Percentiles rank a stretch among this genome's conserved stretches.
Evolutionary conservation across 2,113 vertebrate genomes (phyloP).

Genomic region (Gobiocypris rarus): DNA sequence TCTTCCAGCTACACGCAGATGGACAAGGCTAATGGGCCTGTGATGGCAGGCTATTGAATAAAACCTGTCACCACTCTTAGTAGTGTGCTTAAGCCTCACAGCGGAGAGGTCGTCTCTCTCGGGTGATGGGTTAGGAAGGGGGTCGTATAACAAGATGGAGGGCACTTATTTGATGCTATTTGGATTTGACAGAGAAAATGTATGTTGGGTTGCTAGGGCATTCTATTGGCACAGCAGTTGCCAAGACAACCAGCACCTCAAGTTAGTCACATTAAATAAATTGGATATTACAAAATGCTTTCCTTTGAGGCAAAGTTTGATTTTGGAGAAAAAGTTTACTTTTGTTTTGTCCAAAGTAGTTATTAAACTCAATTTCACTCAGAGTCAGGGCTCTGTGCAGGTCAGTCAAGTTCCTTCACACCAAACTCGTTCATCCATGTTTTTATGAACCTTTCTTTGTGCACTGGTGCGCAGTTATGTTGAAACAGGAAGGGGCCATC

Average conservation of each 20-base stretch:
- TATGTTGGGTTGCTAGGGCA: neutral
- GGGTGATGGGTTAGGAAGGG: neutral
- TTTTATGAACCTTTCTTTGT: too few relatives aligned
- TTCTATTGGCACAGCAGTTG: neutral
- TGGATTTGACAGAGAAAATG: constrained; percentile 24
- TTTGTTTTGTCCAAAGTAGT: neutral
- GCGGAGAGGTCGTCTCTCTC: constrained; percentile 6
- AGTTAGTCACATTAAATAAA: neutral
- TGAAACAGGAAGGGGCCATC: too few relatives aligned
- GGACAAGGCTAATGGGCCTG: constrained; percentile 27
- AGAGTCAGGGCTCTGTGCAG: too few relatives aligned
- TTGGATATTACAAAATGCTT: neutral
- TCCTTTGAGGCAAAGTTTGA: neutral
- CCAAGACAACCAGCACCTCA: constrained; percentile 16
- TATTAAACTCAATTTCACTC: neutral
- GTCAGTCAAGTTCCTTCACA: too few relatives aligned
- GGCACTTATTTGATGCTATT: constrained; percentile 13
- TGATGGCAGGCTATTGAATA: constrained; percentile 21
- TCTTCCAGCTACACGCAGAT: constrained; percentile 29
- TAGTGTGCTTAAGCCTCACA: neutral
- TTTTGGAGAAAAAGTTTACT: neutral
- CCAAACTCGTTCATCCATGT: too few relatives aligned
- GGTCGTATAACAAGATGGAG: neutral
- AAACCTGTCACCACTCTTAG: constrained; percentile 14
- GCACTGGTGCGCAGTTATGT: too few relatives aligned